Base-by-base conservation (phyloP, 1,140 invertebrate genomes). In the Alviniconcha marisindica region DNA sequence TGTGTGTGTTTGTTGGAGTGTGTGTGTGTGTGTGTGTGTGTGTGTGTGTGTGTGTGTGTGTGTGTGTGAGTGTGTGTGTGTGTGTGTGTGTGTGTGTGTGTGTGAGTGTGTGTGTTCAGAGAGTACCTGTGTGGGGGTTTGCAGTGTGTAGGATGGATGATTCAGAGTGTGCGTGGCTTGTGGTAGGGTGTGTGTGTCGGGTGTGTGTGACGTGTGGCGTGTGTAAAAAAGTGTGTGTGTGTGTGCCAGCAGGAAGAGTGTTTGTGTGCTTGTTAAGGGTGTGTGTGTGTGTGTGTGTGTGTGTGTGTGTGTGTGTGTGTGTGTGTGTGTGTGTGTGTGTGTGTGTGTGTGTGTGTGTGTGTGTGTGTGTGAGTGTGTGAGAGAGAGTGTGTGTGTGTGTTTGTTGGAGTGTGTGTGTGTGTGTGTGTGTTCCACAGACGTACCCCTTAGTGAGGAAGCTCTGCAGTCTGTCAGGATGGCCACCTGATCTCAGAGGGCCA, bases 381-480 rank as follows among this genome's bases (percentile, higher is more conserved):
- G 38, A n/a, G 12, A 12, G 14, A 76, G 12, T 36, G 73, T 18
- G n/a, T 12, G 73, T 36, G 73, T n/a, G n/a, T n/a, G n/a, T n/a
- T n/a, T n/a, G n/a, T n/a, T n/a, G n/a, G n/a, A n/a, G n/a, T n/a
- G n/a, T n/a, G n/a, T n/a, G n/a, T n/a, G n/a, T n/a, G n/a, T n/a
- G n/a, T n/a, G n/a, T n/a, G n/a, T n/a, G n/a, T n/a, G n/a, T n/a
- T n/a, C n/a, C n/a, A n/a, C n/a, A n/a, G 5, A 76, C 82, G 31
- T 28, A 85, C 84, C 84, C 84, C 73, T 83, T 78, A 24, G 44
- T 33, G 48, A 89, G 28, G 44, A 82, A 82, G 48, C 80, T 79
- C 84, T 86, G 82, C 33, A 88, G 56, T 69, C 79, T 82, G 54
- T 73, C 71, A 15, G 84, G 69, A 38, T 83, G 33, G 40, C 69